These are phyloP conservation scores for Caranx ignobilis DNA, from an alignment of 2,113 vertebrate species.

Conservation along the genomic window DNA sequence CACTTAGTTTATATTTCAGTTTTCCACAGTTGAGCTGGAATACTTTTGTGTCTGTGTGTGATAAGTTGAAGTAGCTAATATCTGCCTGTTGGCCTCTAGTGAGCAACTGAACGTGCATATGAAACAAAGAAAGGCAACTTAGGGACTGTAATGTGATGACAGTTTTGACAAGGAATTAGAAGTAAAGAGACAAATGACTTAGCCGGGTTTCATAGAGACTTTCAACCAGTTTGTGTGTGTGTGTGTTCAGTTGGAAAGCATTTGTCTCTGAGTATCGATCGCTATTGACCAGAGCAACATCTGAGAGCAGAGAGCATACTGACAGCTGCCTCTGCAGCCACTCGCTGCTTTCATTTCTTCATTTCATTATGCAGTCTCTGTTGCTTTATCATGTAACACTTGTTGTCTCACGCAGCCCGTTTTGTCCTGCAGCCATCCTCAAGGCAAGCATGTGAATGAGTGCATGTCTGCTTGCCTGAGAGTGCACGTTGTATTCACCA, in stretches of 20 bases:
- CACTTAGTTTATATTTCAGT: not conserved
- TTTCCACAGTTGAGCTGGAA: not conserved
- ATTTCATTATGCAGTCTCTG: slow-evolving; percentile 57
- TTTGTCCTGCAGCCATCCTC: slow-evolving; percentile 47
- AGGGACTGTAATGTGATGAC: slow-evolving; percentile 45
- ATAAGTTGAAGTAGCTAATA: not conserved
- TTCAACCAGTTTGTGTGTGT: slow-evolving; percentile 32
- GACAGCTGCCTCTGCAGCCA: slow-evolving; percentile 52
- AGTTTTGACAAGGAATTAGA: slow-evolving; percentile 29
- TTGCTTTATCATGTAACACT: slow-evolving; percentile 43
- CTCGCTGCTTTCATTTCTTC: slow-evolving; percentile 40
- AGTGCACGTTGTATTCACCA: slow-evolving; percentile 14
- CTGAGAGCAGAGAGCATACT: slow-evolving; percentile 26
- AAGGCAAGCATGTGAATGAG: slow-evolving; percentile 30
- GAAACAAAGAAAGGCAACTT: slow-evolving; percentile 18
- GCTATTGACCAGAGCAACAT: slow-evolving; percentile 52
- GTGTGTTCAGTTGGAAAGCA: slow-evolving; percentile 19
- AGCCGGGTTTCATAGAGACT: slow-evolving; percentile 12
- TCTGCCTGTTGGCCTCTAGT: slow-evolving; percentile 1
- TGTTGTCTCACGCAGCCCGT: slow-evolving; percentile 36
- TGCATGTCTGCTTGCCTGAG: slow-evolving; percentile 10
- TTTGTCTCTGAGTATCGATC: slow-evolving; percentile 63
- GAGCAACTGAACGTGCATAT: slow-evolving; percentile 33
- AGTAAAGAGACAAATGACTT: slow-evolving; percentile 38
- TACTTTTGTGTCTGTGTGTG: not conserved